Evolutionary conservation across 2,797 vertebrate species (phyloP).

Genomic region (Pipistrellus nathusii): DNA sequence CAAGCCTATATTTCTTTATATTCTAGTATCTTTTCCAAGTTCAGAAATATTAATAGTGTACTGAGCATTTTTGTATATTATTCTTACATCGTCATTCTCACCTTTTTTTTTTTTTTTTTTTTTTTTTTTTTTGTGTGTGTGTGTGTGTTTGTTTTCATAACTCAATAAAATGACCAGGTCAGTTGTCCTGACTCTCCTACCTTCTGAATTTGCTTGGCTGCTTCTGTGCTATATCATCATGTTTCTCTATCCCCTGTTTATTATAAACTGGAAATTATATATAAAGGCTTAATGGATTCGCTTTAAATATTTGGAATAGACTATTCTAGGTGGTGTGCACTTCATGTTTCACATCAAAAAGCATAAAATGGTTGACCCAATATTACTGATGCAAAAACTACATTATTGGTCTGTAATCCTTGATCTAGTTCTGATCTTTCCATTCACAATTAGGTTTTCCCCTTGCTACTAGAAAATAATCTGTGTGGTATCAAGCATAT

Average conservation of each 20-base stretch:
- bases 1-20: neutral
- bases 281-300: slow-evolving; percentile 28
- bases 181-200: neutral
- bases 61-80: slow-evolving; percentile 37
- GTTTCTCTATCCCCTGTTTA: slow-evolving; percentile 42
- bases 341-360: slow-evolving; percentile 40
- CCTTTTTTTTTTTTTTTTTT: slow-evolving; percentile 57
- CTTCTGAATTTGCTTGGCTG: slow-evolving; percentile 33
- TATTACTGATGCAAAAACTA: slow-evolving; percentile 25
- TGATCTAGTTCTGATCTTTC: neutral
- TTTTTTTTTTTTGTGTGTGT: too few relatives aligned
- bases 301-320: slow-evolving; percentile 49
- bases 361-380: neutral
- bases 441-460: slow-evolving; percentile 32
- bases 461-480: slow-evolving; percentile 43
- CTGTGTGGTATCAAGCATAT: slow-evolving; percentile 32
- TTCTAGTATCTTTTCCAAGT: slow-evolving; percentile 26
- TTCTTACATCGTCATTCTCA: slow-evolving; percentile 11
- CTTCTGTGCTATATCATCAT: neutral
- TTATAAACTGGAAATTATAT: slow-evolving; percentile 56
- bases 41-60: slow-evolving; percentile 52
- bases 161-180: slow-evolving; percentile 4
- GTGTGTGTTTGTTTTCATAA: slow-evolving; percentile 48
- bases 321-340: neutral
- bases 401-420: neutral